Percentiles rank a stretch among this genome's conserved stretches.
These are phyloP conservation scores for Eidolon dupreanum DNA, from an alignment of 2,797 vertebrate genomes.

Conservation along the genomic window DNA sequence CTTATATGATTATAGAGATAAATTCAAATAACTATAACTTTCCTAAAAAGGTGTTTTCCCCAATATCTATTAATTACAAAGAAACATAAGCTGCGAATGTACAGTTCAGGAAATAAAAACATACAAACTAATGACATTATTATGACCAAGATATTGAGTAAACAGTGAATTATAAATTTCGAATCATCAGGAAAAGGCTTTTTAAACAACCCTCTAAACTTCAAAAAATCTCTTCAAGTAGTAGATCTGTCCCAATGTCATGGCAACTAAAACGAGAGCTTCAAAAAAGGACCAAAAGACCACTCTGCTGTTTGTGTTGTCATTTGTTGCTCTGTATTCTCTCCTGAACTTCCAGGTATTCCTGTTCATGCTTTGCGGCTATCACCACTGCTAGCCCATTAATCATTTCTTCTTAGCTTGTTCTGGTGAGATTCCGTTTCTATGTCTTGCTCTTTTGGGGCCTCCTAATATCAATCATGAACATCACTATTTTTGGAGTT, in stretches of 20 bases:
- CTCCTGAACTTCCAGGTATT: no score
- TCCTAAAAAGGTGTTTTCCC: constrained; percentile 78
- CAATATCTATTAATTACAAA: constrained; percentile 82
- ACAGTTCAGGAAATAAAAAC: constrained; percentile 85
- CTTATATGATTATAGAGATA: constrained; percentile 74
- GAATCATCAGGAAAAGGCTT: constrained; percentile 77
- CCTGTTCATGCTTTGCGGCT: no score
- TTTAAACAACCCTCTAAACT: constrained; percentile 98
- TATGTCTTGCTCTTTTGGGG: constrained; percentile 98
- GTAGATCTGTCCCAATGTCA: constrained; percentile 99
- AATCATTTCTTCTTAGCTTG: no score
- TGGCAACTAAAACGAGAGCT: constrained; percentile 98
- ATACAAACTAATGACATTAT: constrained; percentile 83
- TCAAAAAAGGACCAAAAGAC: constrained; percentile 99
- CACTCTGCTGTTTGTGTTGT: constrained; percentile 99
- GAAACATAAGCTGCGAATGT: constrained; percentile 81
- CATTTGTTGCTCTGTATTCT: constrained; percentile 83
- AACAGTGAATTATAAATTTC: constrained; percentile 83
- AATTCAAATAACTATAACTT: constrained; percentile 79
- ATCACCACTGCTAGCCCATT: no score
- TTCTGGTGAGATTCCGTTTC: constrained; percentile 91
- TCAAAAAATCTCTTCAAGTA: constrained; percentile 99
- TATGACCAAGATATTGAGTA: constrained; percentile 86
- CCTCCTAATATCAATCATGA: constrained; percentile 98
- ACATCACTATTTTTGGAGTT: constrained; percentile 99